Percentiles rank a stretch among this genome's conserved stretches.
phyloP scores from a whole-genome alignment of 2,113 vertebrate species.

The Microcebus jonahi region DNA sequence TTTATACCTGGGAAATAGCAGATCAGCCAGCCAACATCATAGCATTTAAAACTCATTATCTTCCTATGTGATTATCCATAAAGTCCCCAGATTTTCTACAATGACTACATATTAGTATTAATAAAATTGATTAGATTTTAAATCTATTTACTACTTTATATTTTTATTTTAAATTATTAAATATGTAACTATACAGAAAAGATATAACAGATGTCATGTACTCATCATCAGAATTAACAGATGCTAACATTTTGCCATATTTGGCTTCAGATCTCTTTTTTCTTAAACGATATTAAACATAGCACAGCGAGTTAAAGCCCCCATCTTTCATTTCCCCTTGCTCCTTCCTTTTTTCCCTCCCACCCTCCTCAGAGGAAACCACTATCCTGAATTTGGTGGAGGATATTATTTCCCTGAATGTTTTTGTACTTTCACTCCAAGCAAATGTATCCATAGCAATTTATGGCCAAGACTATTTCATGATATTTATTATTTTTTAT shows the following conservation, averaged over 20 bases:
- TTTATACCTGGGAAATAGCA: background rate
- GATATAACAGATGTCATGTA: conserved; percentile 46
- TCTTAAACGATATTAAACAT: conserved; percentile 41
- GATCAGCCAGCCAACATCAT: background rate
- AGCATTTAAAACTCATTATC: conserved; percentile 4
- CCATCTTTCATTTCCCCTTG: background rate
- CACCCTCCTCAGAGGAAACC: background rate
- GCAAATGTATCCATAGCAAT: background rate
- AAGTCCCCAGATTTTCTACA: conserved; percentile 17
- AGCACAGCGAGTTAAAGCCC: background rate
- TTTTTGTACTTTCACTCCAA: conserved; percentile 17
- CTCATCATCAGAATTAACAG: conserved; percentile 50
- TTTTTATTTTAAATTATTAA: conserved; percentile 65
- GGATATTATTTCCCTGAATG: background rate
- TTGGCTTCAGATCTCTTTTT: conserved; percentile 46
- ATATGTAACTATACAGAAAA: conserved; percentile 39
- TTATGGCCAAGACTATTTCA: background rate
- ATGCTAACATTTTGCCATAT: conserved; percentile 56
- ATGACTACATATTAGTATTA: background rate
- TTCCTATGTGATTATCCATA: background rate
- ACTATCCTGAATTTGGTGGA: background rate
- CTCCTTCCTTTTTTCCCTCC: background rate
- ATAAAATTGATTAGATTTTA: conserved; percentile 37
- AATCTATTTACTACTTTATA: conserved; percentile 52
- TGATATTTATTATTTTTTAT: background rate